These are phyloP conservation scores for Pantherophis vulpinus DNA, from an alignment of 2,797 vertebrate species.

Conservation along the genomic window DNA sequence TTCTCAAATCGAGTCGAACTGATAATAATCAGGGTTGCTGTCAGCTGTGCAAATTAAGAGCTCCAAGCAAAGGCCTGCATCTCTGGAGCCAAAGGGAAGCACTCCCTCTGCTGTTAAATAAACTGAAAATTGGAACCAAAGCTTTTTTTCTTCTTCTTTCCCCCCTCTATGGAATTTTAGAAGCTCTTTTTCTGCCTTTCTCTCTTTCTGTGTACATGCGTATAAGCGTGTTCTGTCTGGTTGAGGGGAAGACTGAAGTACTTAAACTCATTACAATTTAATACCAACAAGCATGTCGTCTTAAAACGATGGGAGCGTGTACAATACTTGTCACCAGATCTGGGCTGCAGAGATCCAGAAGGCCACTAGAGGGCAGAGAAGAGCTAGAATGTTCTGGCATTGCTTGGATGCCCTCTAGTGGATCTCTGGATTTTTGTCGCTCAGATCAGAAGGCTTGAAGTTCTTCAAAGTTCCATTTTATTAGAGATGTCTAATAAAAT, in stretches of 20 bases:
- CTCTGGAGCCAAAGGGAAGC: constrained; percentile 74
- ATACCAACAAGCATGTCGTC: neutral
- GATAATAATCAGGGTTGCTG: constrained; percentile 71
- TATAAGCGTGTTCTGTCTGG: neutral
- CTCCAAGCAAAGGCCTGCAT: constrained; percentile 58
- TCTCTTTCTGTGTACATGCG: neutral
- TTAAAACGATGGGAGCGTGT: neutral
- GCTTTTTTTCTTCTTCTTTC: too few relatives aligned
- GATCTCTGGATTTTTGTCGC: neutral
- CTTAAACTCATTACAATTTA: neutral
- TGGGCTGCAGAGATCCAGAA: neutral
- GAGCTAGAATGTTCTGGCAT: neutral
- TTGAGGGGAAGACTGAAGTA: neutral
- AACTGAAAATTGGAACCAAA: neutral
- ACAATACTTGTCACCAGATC: neutral
- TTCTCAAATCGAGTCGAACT: constrained; percentile 65
- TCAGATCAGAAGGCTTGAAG: neutral
- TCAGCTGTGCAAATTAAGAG: constrained; percentile 70
- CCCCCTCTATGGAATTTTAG: neutral
- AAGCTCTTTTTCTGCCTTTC: constrained; percentile 6
- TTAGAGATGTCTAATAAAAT: too few relatives aligned
- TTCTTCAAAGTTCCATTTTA: too few relatives aligned
- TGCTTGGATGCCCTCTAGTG: neutral
- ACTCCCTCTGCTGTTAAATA: constrained; percentile 91
- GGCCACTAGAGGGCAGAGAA: neutral